Conservation (phyloP, 2,113 vertebrate genomes). For the Pheucticus melanocephalus region DNA sequence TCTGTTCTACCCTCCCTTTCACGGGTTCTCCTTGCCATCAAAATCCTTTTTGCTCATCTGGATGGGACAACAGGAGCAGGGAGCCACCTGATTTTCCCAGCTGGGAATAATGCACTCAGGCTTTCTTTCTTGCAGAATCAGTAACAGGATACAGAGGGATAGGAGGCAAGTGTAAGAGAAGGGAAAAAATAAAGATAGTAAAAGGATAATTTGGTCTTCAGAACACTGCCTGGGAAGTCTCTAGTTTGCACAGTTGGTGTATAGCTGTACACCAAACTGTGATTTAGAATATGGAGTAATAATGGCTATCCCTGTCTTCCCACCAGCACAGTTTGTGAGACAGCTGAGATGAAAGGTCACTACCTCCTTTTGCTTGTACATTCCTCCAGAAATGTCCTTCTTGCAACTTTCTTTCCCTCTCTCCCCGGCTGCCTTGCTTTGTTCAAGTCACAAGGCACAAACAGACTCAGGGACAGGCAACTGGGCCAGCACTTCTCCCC, state of each 20-base stretch:
- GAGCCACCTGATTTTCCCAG: background rate
- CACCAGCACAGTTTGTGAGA: background rate
- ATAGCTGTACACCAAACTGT: background rate
- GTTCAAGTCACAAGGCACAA: background rate
- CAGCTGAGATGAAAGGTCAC: background rate
- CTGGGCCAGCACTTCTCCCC: background rate
- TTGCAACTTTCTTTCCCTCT: background rate
- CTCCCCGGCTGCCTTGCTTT: background rate
- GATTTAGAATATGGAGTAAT: background rate
- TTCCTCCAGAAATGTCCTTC: background rate
- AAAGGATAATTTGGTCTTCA: background rate
- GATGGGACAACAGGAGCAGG: background rate
- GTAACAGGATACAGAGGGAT: background rate
- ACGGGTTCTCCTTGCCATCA: background rate
- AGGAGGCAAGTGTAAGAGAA: background rate
- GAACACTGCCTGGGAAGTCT: background rate
- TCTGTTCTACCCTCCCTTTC: background rate
- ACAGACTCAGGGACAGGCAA: background rate
- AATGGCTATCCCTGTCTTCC: background rate
- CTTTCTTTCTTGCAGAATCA: background rate
- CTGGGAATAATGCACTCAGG: background rate
- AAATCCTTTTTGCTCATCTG: background rate
- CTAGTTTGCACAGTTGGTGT: background rate
- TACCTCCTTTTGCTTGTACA: background rate
- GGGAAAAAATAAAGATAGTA: background rate